These are phyloP conservation scores for Drosophila emarginata DNA, from an alignment of 2,888 invertebrate genomes.

Conservation along the genomic window DNA sequence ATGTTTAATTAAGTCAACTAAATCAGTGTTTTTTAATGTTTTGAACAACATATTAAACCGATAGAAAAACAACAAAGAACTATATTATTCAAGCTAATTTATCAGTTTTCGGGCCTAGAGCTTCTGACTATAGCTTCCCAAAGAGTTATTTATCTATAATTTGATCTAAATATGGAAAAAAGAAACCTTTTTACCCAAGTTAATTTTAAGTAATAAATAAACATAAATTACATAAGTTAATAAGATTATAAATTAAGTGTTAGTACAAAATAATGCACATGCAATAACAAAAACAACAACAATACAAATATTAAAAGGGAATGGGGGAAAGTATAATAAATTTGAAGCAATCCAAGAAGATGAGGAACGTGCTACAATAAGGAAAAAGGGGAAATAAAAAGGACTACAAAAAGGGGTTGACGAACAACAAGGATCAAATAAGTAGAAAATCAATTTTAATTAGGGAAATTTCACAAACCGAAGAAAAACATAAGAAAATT, in stretches of 20 bases:
- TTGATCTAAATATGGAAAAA: no score
- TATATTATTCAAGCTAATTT: no score
- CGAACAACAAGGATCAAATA: slow-evolving; percentile 12
- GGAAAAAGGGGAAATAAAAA: neutral
- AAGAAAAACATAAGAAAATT: slow-evolving; percentile 14
- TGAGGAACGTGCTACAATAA: slow-evolving; percentile 26
- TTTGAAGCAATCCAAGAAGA: neutral
- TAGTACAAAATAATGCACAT: slow-evolving; percentile 44
- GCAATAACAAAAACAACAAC: slow-evolving; percentile 77
- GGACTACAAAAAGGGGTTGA: slow-evolving; percentile 2
- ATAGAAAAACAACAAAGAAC: no score
- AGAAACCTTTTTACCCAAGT: no score
- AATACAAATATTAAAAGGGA: slow-evolving; percentile 44
- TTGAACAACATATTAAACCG: no score
- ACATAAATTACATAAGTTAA: neutral
- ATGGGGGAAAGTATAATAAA: neutral
- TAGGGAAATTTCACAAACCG: neutral
- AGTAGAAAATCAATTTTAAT: slow-evolving; percentile 4
- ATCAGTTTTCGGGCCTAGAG: no score
- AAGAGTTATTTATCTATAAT: no score
- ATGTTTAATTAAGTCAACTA: no score
- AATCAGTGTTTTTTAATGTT: no score
- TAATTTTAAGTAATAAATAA: slow-evolving; percentile 8
- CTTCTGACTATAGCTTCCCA: no score
- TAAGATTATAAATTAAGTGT: neutral